Conservation (phyloP, 2,888 invertebrate species). For the Blastobasis lacticolella region DNA sequence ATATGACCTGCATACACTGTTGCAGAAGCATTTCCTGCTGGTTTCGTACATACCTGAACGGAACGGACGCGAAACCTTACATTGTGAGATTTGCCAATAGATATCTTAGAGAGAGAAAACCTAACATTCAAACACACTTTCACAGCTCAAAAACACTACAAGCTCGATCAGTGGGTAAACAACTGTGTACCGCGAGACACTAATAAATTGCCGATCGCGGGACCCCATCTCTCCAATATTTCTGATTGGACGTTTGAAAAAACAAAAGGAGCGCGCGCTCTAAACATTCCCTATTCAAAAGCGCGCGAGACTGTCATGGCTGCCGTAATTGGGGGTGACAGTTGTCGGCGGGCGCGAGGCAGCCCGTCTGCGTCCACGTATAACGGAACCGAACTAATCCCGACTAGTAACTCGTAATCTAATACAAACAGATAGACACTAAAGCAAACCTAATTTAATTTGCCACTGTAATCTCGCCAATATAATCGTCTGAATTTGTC, state of each 20-base stretch:
- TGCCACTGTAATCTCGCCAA: conserved; percentile 22
- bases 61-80: too few relatives aligned
- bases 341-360: conserved; percentile 48
- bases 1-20: too few relatives aligned
- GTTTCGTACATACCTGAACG: too few relatives aligned
- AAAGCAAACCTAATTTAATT: conserved; percentile 44
- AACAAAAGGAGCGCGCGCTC: conserved; percentile 7
- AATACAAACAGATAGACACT: conserved; percentile 43
- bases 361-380: conserved; percentile 53
- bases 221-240: too few relatives aligned
- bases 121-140: too few relatives aligned
- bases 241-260: neutral
- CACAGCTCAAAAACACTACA: too few relatives aligned
- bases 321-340: conserved; percentile 67
- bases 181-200: too few relatives aligned
- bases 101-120: too few relatives aligned
- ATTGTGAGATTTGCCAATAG: too few relatives aligned
- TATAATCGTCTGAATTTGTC: conserved; percentile 5
- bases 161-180: too few relatives aligned
- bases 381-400: conserved; percentile 54
- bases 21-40: too few relatives aligned
- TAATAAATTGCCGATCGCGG: too few relatives aligned
- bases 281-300: conserved; percentile 58
- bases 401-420: conserved; percentile 41
- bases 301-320: conserved; percentile 62